phyloP scores from a whole-genome alignment of 2,113 vertebrate genomes.

The Silurus glanis region DNA sequence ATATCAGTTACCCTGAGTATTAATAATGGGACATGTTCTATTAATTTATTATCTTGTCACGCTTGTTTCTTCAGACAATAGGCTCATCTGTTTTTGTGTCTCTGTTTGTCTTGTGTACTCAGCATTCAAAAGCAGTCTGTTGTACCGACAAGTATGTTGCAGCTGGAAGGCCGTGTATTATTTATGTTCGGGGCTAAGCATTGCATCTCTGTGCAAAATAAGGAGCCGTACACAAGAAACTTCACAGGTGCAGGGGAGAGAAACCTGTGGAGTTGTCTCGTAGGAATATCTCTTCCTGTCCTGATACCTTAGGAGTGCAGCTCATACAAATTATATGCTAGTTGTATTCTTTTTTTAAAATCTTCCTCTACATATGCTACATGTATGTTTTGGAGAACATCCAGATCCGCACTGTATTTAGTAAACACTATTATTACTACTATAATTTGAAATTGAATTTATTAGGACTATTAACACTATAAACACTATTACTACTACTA shows the following conservation, averaged over 20 bases:
- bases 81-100: conserved; percentile 65
- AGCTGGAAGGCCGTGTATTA: conserved; percentile 30
- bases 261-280: conserved; percentile 60
- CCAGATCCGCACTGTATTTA: neutral
- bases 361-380: conserved; percentile 4
- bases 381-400: neutral
- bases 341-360: conserved; percentile 6
- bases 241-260: conserved; percentile 63
- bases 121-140: conserved; percentile 53
- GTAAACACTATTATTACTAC: neutral
- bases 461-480: neutral
- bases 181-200: conserved; percentile 51
- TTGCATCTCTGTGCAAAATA: conserved; percentile 45
- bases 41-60: conserved; percentile 62
- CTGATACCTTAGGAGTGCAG: conserved; percentile 24
- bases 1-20: conserved; percentile 20
- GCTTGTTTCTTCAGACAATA: conserved; percentile 57
- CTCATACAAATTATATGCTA: neutral
- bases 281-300: conserved; percentile 40
- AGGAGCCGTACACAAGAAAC: conserved; percentile 49
- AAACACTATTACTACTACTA: neutral
- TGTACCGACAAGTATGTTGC: conserved; percentile 47
- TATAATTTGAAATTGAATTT: neutral
- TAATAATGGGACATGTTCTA: conserved; percentile 42
- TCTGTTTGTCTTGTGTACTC: conserved; percentile 63